Conservation (phyloP, 1,140 invertebrate species). For the Eueides isabella region DNA sequence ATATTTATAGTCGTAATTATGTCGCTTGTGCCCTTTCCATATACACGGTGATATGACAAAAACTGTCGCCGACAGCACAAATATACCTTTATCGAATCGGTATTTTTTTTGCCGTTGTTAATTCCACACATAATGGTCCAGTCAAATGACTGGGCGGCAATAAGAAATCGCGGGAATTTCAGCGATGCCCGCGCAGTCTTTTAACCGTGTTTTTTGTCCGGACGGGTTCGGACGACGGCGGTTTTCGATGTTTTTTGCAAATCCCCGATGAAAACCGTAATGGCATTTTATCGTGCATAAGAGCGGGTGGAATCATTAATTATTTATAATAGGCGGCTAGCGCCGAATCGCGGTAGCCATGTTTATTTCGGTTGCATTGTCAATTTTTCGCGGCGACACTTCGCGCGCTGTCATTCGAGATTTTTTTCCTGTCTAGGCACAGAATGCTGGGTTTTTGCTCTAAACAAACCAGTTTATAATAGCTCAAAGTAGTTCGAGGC, state of each 20-base stretch:
- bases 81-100: slow-evolving; percentile 72
- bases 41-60: slow-evolving; percentile 69
- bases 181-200: slow-evolving; percentile 76
- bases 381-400: slow-evolving; percentile 41
- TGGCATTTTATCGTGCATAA: slow-evolving; percentile 81
- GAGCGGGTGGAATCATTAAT: slow-evolving; percentile 78
- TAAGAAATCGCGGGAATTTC: slow-evolving; percentile 76
- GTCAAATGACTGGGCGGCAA: slow-evolving; percentile 73
- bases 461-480: slow-evolving; percentile 16
- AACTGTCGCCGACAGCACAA: slow-evolving; percentile 62
- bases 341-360: slow-evolving; percentile 47
- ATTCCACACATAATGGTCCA: slow-evolving; percentile 78
- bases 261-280: slow-evolving; percentile 78
- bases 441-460: slow-evolving; percentile 23
- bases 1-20: slow-evolving; percentile 74
- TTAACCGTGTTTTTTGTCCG: slow-evolving; percentile 71
- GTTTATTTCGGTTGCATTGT: slow-evolving; percentile 41
- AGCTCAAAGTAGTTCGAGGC: slow-evolving; percentile 41
- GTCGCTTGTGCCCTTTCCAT: slow-evolving; percentile 60
- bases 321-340: slow-evolving; percentile 77
- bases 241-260: slow-evolving; percentile 71
- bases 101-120: slow-evolving; percentile 74
- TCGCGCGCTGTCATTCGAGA: slow-evolving; percentile 38
- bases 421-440: slow-evolving; percentile 33
- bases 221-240: slow-evolving; percentile 62